Evolutionary conservation across 2,797 vertebrate species (phyloP).

Genomic region (Silurus lanzhouensis): DNA sequence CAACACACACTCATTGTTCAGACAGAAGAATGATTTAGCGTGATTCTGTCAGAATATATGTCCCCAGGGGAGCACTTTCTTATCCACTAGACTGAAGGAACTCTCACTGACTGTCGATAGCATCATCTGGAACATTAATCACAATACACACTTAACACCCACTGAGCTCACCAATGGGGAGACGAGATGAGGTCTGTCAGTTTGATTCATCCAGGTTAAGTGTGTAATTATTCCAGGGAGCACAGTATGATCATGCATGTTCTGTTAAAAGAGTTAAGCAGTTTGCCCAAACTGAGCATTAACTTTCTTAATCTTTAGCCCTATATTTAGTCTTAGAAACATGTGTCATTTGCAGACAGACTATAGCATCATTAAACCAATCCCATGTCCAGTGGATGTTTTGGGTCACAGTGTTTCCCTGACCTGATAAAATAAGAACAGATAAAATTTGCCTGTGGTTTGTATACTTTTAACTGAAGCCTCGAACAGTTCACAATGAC

Average conservation of each 20-base stretch:
- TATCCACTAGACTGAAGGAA: constrained; percentile 3
- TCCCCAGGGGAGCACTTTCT: constrained; percentile 34
- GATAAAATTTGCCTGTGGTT: background rate
- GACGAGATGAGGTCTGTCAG: constrained; percentile 24
- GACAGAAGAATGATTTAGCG: constrained; percentile 34
- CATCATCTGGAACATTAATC: constrained; percentile 29
- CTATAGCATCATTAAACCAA: background rate
- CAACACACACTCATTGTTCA: background rate
- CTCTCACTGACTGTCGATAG: constrained; percentile 22
- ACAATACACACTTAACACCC: constrained; percentile 9
- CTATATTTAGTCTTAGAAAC: background rate
- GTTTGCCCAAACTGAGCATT: background rate
- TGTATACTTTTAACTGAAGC: background rate
- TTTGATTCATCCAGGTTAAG: constrained; percentile 38
- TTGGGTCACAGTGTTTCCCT: background rate
- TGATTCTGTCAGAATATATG: constrained; percentile 25
- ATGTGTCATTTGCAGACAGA: background rate
- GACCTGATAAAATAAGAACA: background rate
- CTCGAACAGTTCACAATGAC: background rate
- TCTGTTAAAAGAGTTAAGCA: background rate
- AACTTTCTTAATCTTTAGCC: constrained; percentile 3
- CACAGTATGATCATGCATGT: background rate
- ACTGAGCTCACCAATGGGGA: constrained; percentile 13
- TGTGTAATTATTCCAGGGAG: constrained; percentile 15
- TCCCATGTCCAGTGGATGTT: background rate